These are phyloP conservation scores for Drosophila mayaguana DNA, from an alignment of 2,888 invertebrate genomes.

Conservation along the genomic window DNA sequence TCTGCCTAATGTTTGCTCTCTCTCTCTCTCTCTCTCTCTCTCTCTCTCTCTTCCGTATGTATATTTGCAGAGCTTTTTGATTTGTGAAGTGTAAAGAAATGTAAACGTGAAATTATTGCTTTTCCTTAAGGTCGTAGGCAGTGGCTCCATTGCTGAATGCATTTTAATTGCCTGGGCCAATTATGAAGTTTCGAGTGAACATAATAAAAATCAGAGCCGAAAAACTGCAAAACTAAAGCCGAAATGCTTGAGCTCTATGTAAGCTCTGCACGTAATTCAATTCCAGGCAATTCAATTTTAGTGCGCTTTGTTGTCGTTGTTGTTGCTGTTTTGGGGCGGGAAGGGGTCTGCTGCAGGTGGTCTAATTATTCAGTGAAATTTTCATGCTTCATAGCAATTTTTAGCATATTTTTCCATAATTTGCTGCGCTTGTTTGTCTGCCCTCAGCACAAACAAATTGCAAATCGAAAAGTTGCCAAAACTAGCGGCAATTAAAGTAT, in stretches of 20 bases:
- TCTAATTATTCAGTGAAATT: constrained; percentile 68
- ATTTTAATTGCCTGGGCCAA: constrained; percentile 66
- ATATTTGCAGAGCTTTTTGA: constrained; percentile 44
- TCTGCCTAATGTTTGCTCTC: constrained; percentile 16
- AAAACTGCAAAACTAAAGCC: constrained; percentile 48
- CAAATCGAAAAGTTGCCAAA: constrained; percentile 74
- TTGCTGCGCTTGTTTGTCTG: constrained; percentile 72
- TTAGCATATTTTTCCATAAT: constrained; percentile 72
- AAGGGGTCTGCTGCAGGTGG: constrained; percentile 39
- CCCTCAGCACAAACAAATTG: constrained; percentile 66
- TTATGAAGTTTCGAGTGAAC: constrained; percentile 56
- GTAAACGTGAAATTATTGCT: constrained; percentile 53
- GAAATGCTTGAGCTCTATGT: constrained; percentile 27
- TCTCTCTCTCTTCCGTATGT: not conserved
- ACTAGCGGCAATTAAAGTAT: constrained; percentile 78
- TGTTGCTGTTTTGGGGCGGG: not conserved
- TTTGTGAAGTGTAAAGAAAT: constrained; percentile 69
- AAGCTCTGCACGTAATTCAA: constrained; percentile 69
- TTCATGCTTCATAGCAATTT: constrained; percentile 63
- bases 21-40: not conserved
- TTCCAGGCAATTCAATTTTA: constrained; percentile 66
- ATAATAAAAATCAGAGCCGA: constrained; percentile 24
- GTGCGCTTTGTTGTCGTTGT: constrained; percentile 12
- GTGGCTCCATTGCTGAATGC: constrained; percentile 25
- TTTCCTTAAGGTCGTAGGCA: constrained; percentile 20